phyloP scores from a whole-genome alignment of 2,888 invertebrate genomes.

The Metacarcinus magister region DNA sequence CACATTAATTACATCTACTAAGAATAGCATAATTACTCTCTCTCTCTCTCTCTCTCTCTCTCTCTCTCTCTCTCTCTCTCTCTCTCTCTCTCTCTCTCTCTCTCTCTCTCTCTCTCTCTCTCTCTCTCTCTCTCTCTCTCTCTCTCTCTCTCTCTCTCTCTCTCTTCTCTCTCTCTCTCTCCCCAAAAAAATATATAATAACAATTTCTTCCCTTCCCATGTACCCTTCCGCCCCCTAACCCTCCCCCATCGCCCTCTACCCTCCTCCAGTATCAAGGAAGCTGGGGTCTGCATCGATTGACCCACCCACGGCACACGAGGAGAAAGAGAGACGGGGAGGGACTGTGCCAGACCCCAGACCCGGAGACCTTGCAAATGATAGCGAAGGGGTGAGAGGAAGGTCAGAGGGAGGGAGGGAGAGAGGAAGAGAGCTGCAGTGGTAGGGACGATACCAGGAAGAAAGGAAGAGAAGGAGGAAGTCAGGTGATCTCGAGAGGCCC shows the following conservation, averaged over 20 bases:
- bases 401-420: not conserved
- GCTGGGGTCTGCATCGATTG: no score
- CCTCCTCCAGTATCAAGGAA: no score
- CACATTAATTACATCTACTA: not conserved
- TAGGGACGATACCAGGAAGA: not conserved
- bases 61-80: conserved; percentile 2
- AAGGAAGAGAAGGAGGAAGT: not conserved
- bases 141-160: not conserved
- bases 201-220: no score
- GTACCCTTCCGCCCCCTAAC: no score
- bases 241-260: no score
- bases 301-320: no score
- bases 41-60: conserved; percentile 2
- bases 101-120: not conserved
- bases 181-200: no score
- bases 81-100: not conserved
- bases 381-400: no score
- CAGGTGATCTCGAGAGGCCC: not conserved
- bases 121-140: no score
- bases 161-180: not conserved
- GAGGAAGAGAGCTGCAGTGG: not conserved
- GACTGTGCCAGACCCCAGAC: no score
- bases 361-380: no score
- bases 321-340: no score
- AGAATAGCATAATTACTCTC: not conserved